Evolutionary conservation across 2,888 invertebrate genomes (phyloP).

Genomic region (Xylota sylvarum): DNA sequence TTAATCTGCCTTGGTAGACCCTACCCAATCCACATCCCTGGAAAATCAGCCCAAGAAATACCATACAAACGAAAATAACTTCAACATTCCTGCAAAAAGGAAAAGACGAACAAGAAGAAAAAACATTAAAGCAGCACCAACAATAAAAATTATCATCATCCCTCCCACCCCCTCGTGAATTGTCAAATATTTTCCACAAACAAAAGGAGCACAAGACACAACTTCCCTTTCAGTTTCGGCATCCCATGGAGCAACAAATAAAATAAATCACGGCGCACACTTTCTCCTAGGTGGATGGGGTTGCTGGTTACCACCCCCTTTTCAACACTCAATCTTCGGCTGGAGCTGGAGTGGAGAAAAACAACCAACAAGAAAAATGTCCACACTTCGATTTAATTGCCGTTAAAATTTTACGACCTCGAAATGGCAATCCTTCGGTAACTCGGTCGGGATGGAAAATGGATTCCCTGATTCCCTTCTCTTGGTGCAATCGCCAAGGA

Average conservation of each 20-base stretch:
- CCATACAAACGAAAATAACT: neutral
- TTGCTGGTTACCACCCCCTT: slow-evolving; percentile 46
- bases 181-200: slow-evolving; percentile 49
- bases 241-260: slow-evolving; percentile 70
- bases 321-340: slow-evolving; percentile 52
- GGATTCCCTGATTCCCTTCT: slow-evolving; percentile 12
- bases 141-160: slow-evolving; percentile 69
- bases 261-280: slow-evolving; percentile 62
- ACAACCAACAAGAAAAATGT: slow-evolving; percentile 71
- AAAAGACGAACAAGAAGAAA: slow-evolving; percentile 13
- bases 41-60: neutral
- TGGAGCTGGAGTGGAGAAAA: slow-evolving; percentile 12
- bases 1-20: slow-evolving; percentile 37
- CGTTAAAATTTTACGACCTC: slow-evolving; percentile 74
- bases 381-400: slow-evolving; percentile 77
- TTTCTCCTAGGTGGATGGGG: neutral
- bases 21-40: neutral
- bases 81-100: neutral
- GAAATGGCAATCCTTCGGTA: slow-evolving; percentile 69
- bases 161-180: slow-evolving; percentile 22
- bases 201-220: slow-evolving; percentile 17
- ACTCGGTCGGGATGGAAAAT: slow-evolving; percentile 35
- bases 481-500: slow-evolving; percentile 42
- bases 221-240: neutral
- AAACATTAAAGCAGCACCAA: slow-evolving; percentile 42